Evolutionary conservation across 2,797 vertebrate genomes (phyloP), one percentile per base, ranked within the genome.

Genomic region (Pangasius macronema): DNA sequence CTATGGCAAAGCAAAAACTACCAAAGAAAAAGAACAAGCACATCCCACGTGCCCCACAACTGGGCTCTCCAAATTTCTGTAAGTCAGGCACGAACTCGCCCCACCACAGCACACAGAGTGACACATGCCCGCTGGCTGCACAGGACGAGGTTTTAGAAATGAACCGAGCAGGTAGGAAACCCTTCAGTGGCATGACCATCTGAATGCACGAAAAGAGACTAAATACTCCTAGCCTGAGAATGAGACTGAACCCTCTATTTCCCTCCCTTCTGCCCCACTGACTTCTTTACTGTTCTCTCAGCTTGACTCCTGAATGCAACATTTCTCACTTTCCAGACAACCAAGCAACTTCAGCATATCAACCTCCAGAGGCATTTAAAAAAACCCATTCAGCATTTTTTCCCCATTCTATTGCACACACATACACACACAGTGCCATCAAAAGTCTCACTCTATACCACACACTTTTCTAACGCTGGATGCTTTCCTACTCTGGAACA

Each of bases 21-120:
- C 97, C 97, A 96, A 97, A 97, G 97, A 97, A 97, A 97, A 97
- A 97, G 96, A 97, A 97, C 95, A 97, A 97, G 94, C 97, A 97
- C 95, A 97, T 97, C 94, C 97, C 97, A 24, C 95, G 97, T 88
- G 96, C 97, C 63, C 97, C 97, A 85, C 97, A 97, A 92, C 95
- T 96, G 94, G 97, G 97, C 95, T 97, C 97, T 92, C 97, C 97
- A 91, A 97, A 97, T 96, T 97, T 97, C 96, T 97, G 97, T 96
- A 97, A 97, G 96, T 97, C 97, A 93, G 95, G 96, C 94, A 94
- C 96, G 95, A 97, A 97, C 95, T 97, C 97, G 93, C 96, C 97
- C 93, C 97, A 96, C 79, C 96, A 96, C 96, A 97, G 97, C 95
- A 97, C 96, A 93, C 97, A 97, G 95, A 97, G 96, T 93, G 97